Conservation (phyloP, 2,113 vertebrate genomes). For the Phoenicopterus ruber region DNA sequence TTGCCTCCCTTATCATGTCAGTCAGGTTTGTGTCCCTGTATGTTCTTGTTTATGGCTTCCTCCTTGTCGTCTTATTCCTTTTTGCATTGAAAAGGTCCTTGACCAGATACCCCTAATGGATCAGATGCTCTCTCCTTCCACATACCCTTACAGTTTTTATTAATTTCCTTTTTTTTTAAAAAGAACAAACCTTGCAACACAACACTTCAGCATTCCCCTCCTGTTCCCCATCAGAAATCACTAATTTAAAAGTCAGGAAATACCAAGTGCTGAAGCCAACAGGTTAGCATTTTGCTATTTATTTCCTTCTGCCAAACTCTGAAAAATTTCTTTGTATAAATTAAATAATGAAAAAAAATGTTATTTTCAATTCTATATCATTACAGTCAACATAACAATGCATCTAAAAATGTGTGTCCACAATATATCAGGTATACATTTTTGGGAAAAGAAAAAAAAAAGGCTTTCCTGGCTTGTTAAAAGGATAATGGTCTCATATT, state of each 20-base stretch:
- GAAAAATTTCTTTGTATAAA: constrained; percentile 76
- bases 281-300: constrained; percentile 72
- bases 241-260: constrained; percentile 56
- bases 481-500: constrained; percentile 94
- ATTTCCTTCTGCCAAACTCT: constrained; percentile 72
- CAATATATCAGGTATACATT: constrained; percentile 70
- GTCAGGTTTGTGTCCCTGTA: neutral
- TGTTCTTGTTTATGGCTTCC: no score
- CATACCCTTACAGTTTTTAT: constrained; percentile 70
- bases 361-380: constrained; percentile 67
- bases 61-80: no score
- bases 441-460: constrained; percentile 60
- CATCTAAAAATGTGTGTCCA: constrained; percentile 69
- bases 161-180: constrained; percentile 69
- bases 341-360: constrained; percentile 68
- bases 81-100: no score
- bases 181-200: constrained; percentile 60
- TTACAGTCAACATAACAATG: constrained; percentile 75
- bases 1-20: neutral
- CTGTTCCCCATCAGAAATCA: constrained; percentile 51
- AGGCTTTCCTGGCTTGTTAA: constrained; percentile 82
- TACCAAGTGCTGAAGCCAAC: constrained; percentile 65
- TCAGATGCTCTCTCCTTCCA: no score
- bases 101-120: neutral
- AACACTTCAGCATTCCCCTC: constrained; percentile 51